phyloP scores from a whole-genome alignment of 2,797 vertebrate genomes.

The Sebastes cheni region DNA sequence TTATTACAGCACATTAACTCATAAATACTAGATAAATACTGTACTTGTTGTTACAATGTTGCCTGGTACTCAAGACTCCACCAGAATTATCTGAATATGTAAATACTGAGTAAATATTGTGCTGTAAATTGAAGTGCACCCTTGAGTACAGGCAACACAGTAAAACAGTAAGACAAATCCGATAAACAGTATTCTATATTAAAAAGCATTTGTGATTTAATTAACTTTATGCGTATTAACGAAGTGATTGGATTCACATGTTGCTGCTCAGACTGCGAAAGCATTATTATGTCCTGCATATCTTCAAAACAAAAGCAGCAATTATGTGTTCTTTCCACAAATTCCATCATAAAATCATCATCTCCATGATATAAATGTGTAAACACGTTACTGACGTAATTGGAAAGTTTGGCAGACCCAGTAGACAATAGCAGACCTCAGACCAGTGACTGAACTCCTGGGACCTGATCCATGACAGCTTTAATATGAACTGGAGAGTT shows the following conservation, averaged over 20 bases:
- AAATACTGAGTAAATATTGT: neutral
- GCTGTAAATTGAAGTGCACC: neutral
- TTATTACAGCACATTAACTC: neutral
- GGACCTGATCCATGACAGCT: slow-evolving; percentile 22
- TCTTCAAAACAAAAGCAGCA: slow-evolving; percentile 17
- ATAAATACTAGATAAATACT: neutral
- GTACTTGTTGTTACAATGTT: neutral
- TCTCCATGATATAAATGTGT: slow-evolving; percentile 14
- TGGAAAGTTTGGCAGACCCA: slow-evolving; percentile 32
- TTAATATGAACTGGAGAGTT: neutral
- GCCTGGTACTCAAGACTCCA: neutral
- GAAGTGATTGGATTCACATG: slow-evolving; percentile 21
- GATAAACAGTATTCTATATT: neutral
- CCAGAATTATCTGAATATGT: neutral
- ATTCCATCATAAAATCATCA: slow-evolving; percentile 19
- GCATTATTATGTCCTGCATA: neutral
- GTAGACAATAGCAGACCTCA: slow-evolving; percentile 37
- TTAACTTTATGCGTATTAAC: neutral
- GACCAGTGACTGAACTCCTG: slow-evolving; percentile 18
- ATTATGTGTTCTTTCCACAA: slow-evolving; percentile 46
- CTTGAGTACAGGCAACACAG: no score
- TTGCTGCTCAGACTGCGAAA: slow-evolving; percentile 2
- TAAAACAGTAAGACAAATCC: neutral
- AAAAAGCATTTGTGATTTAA: neutral
- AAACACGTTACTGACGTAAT: slow-evolving; percentile 28